These are phyloP conservation scores for Centropus unirufus DNA, from an alignment of 2,113 vertebrate species.

Conservation along the genomic window DNA sequence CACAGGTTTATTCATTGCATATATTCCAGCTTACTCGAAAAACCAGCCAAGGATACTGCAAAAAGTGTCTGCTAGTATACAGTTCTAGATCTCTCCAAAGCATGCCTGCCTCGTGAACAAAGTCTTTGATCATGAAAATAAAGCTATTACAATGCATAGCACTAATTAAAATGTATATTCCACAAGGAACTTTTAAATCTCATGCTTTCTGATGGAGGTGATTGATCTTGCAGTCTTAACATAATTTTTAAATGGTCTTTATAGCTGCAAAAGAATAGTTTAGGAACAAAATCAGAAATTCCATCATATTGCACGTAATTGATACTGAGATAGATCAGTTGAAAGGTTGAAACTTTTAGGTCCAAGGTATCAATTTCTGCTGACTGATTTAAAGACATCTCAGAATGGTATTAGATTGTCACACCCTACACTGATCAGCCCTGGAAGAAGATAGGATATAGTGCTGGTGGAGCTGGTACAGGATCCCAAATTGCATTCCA, in stretches of 20 bases:
- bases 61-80: background rate
- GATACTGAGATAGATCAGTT: background rate
- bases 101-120: background rate
- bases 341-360: background rate
- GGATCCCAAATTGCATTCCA: background rate
- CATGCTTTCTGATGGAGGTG: background rate
- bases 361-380: background rate
- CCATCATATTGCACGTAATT: background rate
- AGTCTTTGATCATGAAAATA: background rate
- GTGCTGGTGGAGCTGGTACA: background rate
- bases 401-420: background rate
- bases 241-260: background rate
- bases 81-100: background rate
- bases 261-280: background rate
- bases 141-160: background rate
- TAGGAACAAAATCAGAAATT: background rate
- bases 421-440: fast-evolving
- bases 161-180: background rate
- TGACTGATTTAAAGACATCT: background rate
- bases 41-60: background rate
- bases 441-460: background rate
- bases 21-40: background rate
- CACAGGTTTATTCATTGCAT: background rate
- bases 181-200: background rate
- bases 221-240: background rate